Evolutionary conservation across 2,797 vertebrate species (phyloP).

Genomic region (Muscicapa comitata): DNA sequence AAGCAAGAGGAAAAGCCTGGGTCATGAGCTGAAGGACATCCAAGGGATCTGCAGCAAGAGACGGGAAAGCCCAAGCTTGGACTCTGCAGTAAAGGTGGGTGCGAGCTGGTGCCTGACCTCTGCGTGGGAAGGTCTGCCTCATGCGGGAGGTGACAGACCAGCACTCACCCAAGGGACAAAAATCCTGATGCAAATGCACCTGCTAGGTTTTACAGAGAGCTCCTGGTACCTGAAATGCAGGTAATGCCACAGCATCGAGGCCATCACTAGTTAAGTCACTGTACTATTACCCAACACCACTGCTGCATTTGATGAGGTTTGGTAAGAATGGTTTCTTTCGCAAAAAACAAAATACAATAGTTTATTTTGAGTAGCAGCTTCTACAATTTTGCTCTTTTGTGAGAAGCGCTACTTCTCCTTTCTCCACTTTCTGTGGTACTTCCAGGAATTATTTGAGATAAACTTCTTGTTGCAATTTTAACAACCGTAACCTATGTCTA

Average conservation of each 20-base stretch:
- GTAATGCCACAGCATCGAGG: not conserved
- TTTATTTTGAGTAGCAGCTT: not conserved
- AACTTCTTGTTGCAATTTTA: not conserved
- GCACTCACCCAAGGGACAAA: not conserved
- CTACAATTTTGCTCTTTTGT: not conserved
- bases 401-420: not conserved
- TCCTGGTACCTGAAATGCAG: not conserved
- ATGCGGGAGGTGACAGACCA: not conserved
- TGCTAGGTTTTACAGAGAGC: not conserved
- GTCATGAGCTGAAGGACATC: not conserved
- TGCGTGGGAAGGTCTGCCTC: not conserved
- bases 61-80: not conserved
- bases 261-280: not conserved
- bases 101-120: not conserved
- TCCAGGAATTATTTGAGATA: not conserved
- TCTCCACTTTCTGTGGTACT: not conserved
- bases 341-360: not conserved
- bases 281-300: not conserved
- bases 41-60: accelerated
- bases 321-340: not conserved
- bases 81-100: accelerated
- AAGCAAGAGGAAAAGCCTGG: not conserved
- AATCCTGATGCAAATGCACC: accelerated
- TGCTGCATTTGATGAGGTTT: not conserved
- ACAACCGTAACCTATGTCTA: not conserved